phyloP scores from a whole-genome alignment of 2,888 invertebrate genomes.

The Lottia gigantea region DNA sequence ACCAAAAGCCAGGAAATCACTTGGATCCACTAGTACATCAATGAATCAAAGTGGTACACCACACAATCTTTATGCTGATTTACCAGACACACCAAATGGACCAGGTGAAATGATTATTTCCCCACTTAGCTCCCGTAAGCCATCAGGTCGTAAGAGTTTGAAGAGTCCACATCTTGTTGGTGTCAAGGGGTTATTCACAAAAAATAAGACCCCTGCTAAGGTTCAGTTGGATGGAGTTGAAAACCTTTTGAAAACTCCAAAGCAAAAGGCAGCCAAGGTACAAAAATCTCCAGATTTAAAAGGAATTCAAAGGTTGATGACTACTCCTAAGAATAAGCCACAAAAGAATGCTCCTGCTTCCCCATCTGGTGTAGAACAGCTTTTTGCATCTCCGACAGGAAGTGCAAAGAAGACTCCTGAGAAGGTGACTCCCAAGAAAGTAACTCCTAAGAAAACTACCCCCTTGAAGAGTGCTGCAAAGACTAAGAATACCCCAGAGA shows the following conservation, averaged over 20 bases:
- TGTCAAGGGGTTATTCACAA: constrained; percentile 42
- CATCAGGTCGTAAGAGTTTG: constrained; percentile 20
- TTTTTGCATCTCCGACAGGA: constrained; percentile 27
- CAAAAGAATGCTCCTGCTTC: constrained; percentile 24
- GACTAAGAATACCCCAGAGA: constrained; percentile 32
- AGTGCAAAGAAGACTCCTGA: constrained; percentile 13
- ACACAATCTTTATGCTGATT: constrained; percentile 54
- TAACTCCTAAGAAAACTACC: constrained; percentile 13
- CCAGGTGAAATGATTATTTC: constrained; percentile 66
- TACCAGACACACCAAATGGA: constrained; percentile 64
- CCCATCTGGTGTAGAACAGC: constrained; percentile 36
- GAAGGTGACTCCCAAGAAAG: constrained; percentile 13
- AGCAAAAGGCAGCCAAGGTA: neutral
- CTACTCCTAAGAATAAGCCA: constrained; percentile 34
- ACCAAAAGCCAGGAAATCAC: constrained; percentile 30
- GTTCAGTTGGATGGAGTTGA: constrained; percentile 23
- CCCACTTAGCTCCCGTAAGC: constrained; percentile 48
- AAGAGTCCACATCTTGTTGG: constrained; percentile 45
- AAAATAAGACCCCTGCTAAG: constrained; percentile 19
- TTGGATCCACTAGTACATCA: constrained; percentile 16
- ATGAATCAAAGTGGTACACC: constrained; percentile 31
- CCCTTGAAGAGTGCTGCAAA: constrained; percentile 31
- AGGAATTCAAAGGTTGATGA: constrained; percentile 22
- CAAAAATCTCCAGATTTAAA: neutral
- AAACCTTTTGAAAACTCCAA: constrained; percentile 29